Evolutionary conservation across 2,888 invertebrate genomes (phyloP).

Genomic region (Tinea semifulvella): DNA sequence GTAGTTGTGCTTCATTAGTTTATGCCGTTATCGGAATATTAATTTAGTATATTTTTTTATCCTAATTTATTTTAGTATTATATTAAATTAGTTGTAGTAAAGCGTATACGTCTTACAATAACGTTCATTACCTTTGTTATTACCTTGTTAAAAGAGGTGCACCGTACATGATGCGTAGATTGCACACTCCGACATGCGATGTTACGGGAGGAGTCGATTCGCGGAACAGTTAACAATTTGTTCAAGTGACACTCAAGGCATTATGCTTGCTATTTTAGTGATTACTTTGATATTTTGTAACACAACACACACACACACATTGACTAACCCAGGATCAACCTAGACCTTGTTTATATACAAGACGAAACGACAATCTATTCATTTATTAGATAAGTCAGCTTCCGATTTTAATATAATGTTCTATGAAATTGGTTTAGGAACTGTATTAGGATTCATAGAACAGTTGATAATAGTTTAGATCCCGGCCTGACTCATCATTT

Average conservation of each 20-base stretch:
- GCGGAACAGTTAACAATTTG: slow-evolving; percentile 3
- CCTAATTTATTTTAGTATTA: too few species aligned
- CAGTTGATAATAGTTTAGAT: background rate
- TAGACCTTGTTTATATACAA: background rate
- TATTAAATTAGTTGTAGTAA: too few species aligned
- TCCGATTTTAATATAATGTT: background rate
- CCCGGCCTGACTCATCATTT: background rate
- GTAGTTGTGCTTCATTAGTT: too few species aligned
- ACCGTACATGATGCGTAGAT: slow-evolving; percentile 23
- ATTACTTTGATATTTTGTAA: background rate
- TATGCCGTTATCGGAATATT: too few species aligned
- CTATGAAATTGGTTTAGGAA: background rate
- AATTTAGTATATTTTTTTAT: too few species aligned
- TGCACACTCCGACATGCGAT: slow-evolving; percentile 16
- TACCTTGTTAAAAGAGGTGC: slow-evolving; percentile 27
- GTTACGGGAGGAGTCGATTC: background rate
- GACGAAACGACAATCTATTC: background rate
- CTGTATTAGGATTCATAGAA: slow-evolving; percentile 5
- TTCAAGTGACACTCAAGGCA: background rate
- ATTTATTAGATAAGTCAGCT: slow-evolving; percentile 6
- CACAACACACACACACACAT: background rate
- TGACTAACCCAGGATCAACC: background rate
- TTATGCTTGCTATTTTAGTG: background rate
- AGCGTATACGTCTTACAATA: background rate
- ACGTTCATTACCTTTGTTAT: slow-evolving; percentile 19